Conservation (phyloP, 2,113 vertebrate genomes). For the Hylia prasina region DNA sequence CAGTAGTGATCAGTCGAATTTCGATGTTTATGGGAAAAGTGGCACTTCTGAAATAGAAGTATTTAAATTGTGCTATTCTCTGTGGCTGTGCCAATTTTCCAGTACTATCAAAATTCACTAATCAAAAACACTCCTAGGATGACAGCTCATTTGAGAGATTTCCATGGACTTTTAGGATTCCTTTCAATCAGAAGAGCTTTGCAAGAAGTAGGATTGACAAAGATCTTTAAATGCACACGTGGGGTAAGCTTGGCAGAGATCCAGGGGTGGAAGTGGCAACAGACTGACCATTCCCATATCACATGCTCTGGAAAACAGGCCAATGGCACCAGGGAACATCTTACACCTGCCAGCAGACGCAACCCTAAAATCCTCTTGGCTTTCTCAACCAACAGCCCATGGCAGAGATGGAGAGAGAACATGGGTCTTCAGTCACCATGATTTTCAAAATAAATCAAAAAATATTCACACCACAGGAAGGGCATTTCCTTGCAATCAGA, state of each 20-base stretch:
- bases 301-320: background rate
- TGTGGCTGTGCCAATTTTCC: conserved; percentile 8
- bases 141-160: background rate
- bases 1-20: conserved; percentile 18
- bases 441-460: background rate
- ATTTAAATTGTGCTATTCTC: conserved; percentile 42
- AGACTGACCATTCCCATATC: background rate
- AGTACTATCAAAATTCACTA: background rate
- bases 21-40: conserved; percentile 34
- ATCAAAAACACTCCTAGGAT: background rate
- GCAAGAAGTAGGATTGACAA: background rate
- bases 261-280: background rate
- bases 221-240: background rate
- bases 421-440: background rate
- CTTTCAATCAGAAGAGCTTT: background rate
- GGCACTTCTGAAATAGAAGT: conserved; percentile 19
- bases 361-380: background rate
- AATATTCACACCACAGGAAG: background rate
- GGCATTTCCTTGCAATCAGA: background rate
- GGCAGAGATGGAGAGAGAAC: background rate
- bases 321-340: background rate
- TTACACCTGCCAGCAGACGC: background rate
- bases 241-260: background rate
- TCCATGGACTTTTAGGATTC: background rate
- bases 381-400: background rate